phyloP scores from a whole-genome alignment of 2,888 invertebrate species.

The Callyntrura sp. region DNA sequence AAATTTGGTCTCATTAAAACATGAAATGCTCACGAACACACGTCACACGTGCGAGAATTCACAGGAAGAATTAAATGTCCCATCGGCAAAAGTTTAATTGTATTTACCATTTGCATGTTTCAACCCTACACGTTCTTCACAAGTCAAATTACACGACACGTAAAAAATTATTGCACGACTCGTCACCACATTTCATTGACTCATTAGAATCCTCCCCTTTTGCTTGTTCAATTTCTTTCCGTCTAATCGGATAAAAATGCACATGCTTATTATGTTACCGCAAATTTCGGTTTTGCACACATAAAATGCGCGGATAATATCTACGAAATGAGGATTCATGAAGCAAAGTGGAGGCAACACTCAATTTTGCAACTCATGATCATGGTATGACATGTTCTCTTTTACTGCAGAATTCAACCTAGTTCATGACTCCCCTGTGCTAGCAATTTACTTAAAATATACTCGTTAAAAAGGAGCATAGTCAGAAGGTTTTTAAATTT shows the following conservation, averaged over 20 bases:
- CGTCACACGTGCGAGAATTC: too few species aligned
- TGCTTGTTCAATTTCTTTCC: not conserved
- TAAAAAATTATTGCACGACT: too few species aligned
- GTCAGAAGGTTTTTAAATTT: not conserved
- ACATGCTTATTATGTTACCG: not conserved
- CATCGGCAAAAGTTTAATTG: not conserved
- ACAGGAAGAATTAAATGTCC: too few species aligned
- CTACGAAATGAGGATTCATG: not conserved
- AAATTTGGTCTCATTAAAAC: too few species aligned
- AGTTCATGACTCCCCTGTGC: too few species aligned
- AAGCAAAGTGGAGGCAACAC: not conserved
- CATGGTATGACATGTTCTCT: not conserved
- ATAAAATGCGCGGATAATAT: not conserved
- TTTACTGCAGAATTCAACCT: not conserved
- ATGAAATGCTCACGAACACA: too few species aligned
- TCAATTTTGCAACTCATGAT: not conserved
- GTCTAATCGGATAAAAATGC: slow-evolving; percentile 10
- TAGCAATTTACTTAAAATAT: too few species aligned
- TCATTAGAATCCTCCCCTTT: slow-evolving; percentile 1
- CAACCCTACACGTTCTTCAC: not conserved
- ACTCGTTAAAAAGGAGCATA: too few species aligned
- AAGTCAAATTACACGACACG: not conserved
- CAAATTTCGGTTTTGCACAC: not conserved
- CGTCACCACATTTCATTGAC: not conserved
- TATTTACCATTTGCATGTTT: not conserved